Percentiles rank a stretch among this genome's conserved stretches.
Conservation (phyloP, 2,888 invertebrate species). For the Germaria angustata region DNA sequence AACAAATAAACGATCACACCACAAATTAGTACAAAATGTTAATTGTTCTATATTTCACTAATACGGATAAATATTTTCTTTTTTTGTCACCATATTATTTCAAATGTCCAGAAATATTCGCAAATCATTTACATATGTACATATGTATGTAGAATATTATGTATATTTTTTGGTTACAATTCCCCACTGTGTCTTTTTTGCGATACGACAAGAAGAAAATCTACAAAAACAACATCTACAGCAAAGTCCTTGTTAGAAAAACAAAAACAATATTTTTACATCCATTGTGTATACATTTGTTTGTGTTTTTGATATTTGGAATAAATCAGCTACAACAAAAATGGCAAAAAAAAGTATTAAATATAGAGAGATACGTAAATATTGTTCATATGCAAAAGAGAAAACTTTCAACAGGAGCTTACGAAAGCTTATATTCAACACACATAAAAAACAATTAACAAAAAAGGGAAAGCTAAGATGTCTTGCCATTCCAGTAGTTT, state of each 20-base stretch:
- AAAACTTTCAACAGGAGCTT: constrained; percentile 44
- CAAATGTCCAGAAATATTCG: too few relatives aligned
- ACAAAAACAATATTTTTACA: not conserved
- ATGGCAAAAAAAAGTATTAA: not conserved
- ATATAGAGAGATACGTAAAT: too few relatives aligned
- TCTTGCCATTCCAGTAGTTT: not conserved
- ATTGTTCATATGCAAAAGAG: not conserved
- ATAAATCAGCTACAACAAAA: constrained; percentile 12
- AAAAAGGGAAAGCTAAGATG: not conserved
- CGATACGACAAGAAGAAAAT: not conserved
- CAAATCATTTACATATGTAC: too few relatives aligned
- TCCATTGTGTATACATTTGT: not conserved
- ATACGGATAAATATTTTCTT: too few relatives aligned
- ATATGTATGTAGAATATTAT: too few relatives aligned
- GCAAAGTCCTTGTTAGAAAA: constrained; percentile 42
- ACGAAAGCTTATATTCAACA: constrained; percentile 15
- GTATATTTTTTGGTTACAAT: not conserved
- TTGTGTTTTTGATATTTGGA: not conserved
- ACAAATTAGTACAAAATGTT: too few relatives aligned
- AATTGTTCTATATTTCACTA: too few relatives aligned
- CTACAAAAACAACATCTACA: not conserved
- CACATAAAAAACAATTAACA: not conserved
- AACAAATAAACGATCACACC: too few relatives aligned
- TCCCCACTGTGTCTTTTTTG: constrained; percentile 26
- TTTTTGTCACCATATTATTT: too few relatives aligned